Evolutionary conservation across 2,888 invertebrate genomes (phyloP), one percentile per base, ranked within the genome.

Genomic region (Resseliella maxima): DNA sequence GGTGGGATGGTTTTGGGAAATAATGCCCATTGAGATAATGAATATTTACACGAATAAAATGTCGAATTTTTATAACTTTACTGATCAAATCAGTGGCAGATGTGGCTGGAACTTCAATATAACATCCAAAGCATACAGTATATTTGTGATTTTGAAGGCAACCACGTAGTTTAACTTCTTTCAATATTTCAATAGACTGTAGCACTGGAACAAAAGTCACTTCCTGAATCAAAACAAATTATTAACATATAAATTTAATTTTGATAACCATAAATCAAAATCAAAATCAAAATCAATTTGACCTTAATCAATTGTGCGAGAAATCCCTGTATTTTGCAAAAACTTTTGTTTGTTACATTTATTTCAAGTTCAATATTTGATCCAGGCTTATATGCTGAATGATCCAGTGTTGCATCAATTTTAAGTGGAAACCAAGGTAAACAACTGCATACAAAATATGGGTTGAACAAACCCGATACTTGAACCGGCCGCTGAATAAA

Each of bases 91-190:
- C 24, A 5, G 59, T 24, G 59, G 59, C 24, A 24, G 59, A 59
- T 59, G 59, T 59, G n/a, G n/a, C 24, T 59, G 59, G 59, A 2
- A 59, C 59, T 59, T 59, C 24, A n/a, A 59, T 6, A 6, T 24
- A 24, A 24, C 59, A 59, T 6, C 59, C 59, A n/a, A 59, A 59
- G 24, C 59, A 59, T 24, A 59, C 24, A 5, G 59, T n/a, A 59
- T 59, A 24, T 59, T 59, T 59, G n/a, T 59, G 59, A 59, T 59
- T 59, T 10, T 59, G 59, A 59, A 24, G n/a, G 59, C 59, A 59
- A 6, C 59, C 59, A 10, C 59, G 59, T 24, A 24, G 3, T 24
- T 59, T 24, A 24, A 59, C 24, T 24, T 59, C 59, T 24, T 59
- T 59, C 24, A 59, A 59, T 24, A 59, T 24, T n/a, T n/a, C 59